A percentile compares a stretch with the other conserved stretches of the same genome.
phyloP scores from a whole-genome alignment of 2,113 vertebrate genomes.

The Triplophysa siluroides region DNA sequence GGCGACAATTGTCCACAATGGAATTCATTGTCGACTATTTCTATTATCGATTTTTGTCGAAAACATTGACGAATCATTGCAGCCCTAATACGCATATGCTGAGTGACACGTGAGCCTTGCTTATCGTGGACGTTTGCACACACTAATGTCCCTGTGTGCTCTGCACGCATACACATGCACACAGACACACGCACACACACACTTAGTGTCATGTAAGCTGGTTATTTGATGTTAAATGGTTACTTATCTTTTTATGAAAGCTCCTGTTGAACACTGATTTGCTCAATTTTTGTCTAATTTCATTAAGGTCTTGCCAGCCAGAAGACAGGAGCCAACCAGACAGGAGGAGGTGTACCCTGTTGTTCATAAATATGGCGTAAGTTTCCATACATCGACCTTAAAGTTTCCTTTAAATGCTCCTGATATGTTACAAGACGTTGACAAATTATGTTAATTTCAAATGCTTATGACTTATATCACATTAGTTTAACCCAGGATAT shows the following conservation, averaged over 20 bases:
- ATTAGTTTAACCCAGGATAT: background rate
- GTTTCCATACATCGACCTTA: background rate
- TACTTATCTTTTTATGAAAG: background rate
- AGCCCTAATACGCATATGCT: background rate
- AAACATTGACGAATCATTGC: too few relatives aligned
- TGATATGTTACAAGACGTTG: conserved; percentile 6
- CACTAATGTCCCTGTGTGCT: background rate
- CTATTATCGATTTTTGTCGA: too few relatives aligned
- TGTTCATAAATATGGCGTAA: background rate
- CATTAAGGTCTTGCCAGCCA: too few relatives aligned
- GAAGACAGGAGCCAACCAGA: too few relatives aligned
- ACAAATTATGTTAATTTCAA: conserved; percentile 9
- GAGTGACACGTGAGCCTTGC: conserved; percentile 3
- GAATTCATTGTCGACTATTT: too few relatives aligned
- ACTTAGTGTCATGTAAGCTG: background rate
- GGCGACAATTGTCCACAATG: too few relatives aligned
- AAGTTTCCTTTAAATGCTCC: conserved; percentile 9
- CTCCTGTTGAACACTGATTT: background rate
- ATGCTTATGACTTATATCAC: conserved; percentile 6
- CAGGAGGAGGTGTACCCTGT: background rate
- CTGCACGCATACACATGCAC: background rate
- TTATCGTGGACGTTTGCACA: background rate
- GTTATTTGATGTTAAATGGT: background rate
- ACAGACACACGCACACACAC: background rate
- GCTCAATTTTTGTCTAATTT: too few relatives aligned